phyloP scores from a whole-genome alignment of 1,140 invertebrate species.

The Melipona quadrifasciata region DNA sequence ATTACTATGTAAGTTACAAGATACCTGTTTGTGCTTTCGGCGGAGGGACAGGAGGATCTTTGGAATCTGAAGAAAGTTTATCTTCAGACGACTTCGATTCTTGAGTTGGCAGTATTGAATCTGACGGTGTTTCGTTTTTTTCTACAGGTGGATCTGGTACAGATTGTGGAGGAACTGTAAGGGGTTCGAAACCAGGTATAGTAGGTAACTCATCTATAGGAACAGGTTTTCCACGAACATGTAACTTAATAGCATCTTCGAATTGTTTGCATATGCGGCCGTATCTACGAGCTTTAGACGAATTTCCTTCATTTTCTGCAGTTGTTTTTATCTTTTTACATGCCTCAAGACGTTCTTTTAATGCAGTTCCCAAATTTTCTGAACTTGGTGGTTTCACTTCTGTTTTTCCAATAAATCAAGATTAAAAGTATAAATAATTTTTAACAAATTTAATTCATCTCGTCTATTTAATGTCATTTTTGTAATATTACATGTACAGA shows the following conservation, averaged over 20 bases:
- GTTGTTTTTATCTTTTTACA: slow-evolving; percentile 88
- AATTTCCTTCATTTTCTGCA: slow-evolving; percentile 90
- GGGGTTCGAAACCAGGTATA: slow-evolving; percentile 89
- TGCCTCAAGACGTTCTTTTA: slow-evolving; percentile 91
- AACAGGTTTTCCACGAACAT: slow-evolving; percentile 89
- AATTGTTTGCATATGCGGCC: slow-evolving; percentile 97
- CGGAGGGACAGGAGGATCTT: slow-evolving; percentile 48
- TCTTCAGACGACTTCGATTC: slow-evolving; percentile 26
- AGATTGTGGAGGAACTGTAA: slow-evolving; percentile 65
- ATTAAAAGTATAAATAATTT: neutral
- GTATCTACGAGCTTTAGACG: slow-evolving; percentile 93
- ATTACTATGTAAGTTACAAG: neutral
- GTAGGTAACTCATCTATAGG: slow-evolving; percentile 92
- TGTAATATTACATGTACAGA: neutral
- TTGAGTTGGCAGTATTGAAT: slow-evolving; percentile 14
- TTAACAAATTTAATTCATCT: slow-evolving; percentile 2
- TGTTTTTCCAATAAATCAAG: neutral
- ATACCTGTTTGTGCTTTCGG: slow-evolving; percentile 59
- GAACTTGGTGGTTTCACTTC: slow-evolving; percentile 25
- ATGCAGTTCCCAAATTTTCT: slow-evolving; percentile 88
- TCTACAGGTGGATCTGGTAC: slow-evolving; percentile 45
- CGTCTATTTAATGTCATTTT: neutral
- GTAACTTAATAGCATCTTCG: slow-evolving; percentile 91
- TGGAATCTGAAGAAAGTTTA: slow-evolving; percentile 15
- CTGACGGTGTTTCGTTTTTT: slow-evolving; percentile 31